phyloP scores from a whole-genome alignment of 2,113 vertebrate genomes.

The Bufo gargarizans region DNA sequence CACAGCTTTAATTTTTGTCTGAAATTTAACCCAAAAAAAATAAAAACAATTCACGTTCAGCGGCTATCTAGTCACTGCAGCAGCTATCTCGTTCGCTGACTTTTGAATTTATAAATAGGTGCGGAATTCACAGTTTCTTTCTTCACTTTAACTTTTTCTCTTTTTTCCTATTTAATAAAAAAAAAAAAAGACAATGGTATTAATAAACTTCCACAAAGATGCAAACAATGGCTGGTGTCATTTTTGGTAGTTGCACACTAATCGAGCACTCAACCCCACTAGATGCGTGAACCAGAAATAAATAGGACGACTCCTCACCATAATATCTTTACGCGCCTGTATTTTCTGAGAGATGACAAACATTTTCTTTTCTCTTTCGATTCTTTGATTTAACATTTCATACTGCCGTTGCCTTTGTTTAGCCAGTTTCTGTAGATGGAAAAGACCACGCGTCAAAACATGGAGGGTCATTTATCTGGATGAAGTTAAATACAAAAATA shows the following conservation, averaged over 20 bases:
- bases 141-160: conserved; percentile 86
- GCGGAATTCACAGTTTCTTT: conserved; percentile 81
- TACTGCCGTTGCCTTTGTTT: conserved; percentile 84
- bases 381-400: conserved; percentile 84
- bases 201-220: too few relatives aligned
- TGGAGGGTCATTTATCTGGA: not conserved
- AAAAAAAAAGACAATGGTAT: not conserved
- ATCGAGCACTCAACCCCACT: too few relatives aligned
- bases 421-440: conserved; percentile 75
- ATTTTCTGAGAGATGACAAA: conserved; percentile 93
- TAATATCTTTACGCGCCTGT: conserved; percentile 90
- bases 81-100: conserved; percentile 83
- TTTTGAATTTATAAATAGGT: conserved; percentile 92
- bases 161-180: conserved; percentile 83
- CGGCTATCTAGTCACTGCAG: not conserved
- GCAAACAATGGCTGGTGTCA: too few relatives aligned
- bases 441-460: not conserved
- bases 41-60: not conserved
- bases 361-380: conserved; percentile 91
- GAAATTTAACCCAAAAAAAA: not conserved
- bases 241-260: too few relatives aligned
- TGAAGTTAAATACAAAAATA: too few relatives aligned
- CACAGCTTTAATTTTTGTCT: too few relatives aligned
- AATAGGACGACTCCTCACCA: conserved; percentile 74
- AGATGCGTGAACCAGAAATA: too few relatives aligned